Evolutionary conservation across 1,140 invertebrate species (phyloP).

Genomic region (Drosophila setifemur): DNA sequence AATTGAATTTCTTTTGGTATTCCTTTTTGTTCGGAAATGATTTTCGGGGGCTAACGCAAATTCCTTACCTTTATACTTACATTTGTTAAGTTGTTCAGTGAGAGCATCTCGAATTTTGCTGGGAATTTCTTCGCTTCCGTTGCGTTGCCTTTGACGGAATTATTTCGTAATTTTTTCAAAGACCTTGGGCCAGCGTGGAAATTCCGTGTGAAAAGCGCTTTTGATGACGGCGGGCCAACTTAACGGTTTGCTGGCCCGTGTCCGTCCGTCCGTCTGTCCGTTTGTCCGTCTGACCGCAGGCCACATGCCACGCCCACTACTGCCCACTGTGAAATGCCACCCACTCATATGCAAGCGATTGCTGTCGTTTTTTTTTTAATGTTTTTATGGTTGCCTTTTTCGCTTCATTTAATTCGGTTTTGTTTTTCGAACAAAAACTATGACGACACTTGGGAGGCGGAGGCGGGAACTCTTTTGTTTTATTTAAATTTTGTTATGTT

Average conservation of each 20-base stretch:
- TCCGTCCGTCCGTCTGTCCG: conserved; percentile 4
- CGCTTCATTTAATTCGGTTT: conserved; percentile 34
- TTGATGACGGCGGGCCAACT: conserved; percentile 7
- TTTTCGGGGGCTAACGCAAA: too few species aligned
- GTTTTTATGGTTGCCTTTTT: conserved; percentile 11
- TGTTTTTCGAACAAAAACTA: conserved; percentile 18
- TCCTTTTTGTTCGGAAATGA: too few species aligned
- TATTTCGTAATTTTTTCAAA: conserved; percentile 3
- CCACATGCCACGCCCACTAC: not conserved
- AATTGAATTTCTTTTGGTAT: too few species aligned
- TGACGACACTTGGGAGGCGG: conserved; percentile 10
- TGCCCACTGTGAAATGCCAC: not conserved
- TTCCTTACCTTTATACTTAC: too few species aligned
- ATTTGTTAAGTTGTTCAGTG: too few species aligned
- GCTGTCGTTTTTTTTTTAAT: not conserved
- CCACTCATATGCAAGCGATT: conserved; percentile 17
- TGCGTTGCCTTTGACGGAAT: conserved; percentile 20
- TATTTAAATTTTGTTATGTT: not conserved
- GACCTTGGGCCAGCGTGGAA: conserved; percentile 24
- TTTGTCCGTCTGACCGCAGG: conserved; percentile 5
- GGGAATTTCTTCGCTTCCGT: not conserved
- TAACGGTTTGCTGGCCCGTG: conserved; percentile 23
- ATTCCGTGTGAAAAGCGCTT: conserved; percentile 34
- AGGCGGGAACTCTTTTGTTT: not conserved
- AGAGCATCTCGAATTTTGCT: conserved; percentile 2